phyloP scores from a whole-genome alignment of 1,140 invertebrate species.

The Saccostrea echinata region DNA sequence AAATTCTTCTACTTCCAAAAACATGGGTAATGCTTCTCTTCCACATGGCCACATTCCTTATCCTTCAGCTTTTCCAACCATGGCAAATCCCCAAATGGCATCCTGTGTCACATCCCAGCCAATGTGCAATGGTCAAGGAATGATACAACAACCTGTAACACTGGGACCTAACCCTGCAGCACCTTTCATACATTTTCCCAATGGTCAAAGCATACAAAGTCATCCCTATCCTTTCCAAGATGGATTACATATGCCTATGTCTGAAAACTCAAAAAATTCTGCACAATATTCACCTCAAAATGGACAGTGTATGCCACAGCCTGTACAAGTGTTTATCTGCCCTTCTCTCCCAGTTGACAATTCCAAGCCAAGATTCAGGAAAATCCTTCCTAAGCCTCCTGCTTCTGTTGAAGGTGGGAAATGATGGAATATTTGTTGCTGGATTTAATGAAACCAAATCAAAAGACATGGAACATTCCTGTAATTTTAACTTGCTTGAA shows the following conservation, averaged over 20 bases:
- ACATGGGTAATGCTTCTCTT: not conserved
- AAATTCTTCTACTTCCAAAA: not conserved
- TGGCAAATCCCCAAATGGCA: not conserved
- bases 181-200: not conserved
- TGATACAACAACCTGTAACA: not conserved
- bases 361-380: not conserved
- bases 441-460: too few species aligned
- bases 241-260: not conserved
- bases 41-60: not conserved
- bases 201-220: not conserved
- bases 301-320: not conserved
- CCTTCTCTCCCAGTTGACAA: not conserved
- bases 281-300: not conserved
- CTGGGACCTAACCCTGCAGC: not conserved
- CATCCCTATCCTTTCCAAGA: not conserved
- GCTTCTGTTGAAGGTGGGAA: not conserved
- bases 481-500: not conserved
- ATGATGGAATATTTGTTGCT: not conserved
- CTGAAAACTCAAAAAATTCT: not conserved
- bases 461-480: not conserved
- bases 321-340: not conserved
- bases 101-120: not conserved
- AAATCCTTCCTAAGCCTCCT: constrained; percentile 3
- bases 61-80: not conserved
- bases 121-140: not conserved